A percentile compares a stretch with the other conserved stretches of the same genome.
These are phyloP conservation scores for Paramormyrops kingsleyae DNA, from an alignment of 2,113 vertebrate species.

Conservation along the genomic window DNA sequence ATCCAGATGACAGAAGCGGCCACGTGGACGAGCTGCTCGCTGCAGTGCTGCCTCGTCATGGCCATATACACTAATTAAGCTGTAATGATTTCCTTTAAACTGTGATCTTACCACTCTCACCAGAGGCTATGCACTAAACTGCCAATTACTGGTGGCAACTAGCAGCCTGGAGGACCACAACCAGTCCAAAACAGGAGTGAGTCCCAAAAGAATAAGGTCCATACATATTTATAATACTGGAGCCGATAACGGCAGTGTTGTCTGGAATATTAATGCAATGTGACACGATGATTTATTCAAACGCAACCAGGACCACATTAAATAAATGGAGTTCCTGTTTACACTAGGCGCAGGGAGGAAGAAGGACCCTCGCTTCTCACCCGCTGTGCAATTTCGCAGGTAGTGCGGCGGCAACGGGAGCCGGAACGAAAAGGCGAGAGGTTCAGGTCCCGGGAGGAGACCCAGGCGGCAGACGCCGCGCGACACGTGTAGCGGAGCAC, in stretches of 20 bases:
- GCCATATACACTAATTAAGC: slow-evolving; percentile 41
- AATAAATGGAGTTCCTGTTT: neutral
- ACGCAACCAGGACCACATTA: neutral
- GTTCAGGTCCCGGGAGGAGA: neutral
- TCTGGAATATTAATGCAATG: slow-evolving; percentile 5
- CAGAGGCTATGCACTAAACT: slow-evolving; percentile 27
- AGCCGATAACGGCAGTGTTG: neutral
- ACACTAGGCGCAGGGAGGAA: neutral
- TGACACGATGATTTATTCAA: slow-evolving; percentile 8
- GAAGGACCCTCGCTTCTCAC: neutral
- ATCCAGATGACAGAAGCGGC: neutral
- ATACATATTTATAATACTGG: slow-evolving; percentile 5
- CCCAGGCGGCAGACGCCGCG: neutral
- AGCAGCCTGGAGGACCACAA: neutral
- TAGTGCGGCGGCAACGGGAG: neutral
- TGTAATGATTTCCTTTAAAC: slow-evolving; percentile 45
- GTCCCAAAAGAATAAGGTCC: neutral
- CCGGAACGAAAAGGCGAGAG: neutral
- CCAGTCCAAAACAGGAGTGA: neutral
- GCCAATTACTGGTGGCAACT: slow-evolving; percentile 27
- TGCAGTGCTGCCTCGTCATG: slow-evolving; percentile 31
- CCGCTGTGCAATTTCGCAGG: neutral
- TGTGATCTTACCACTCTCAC: slow-evolving; percentile 29
- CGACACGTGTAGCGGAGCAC: slow-evolving; percentile 29
- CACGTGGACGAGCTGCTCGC: slow-evolving; percentile 31